These are phyloP conservation scores for Zapornia atra DNA, from an alignment of 2,113 vertebrate species.

Conservation along the genomic window DNA sequence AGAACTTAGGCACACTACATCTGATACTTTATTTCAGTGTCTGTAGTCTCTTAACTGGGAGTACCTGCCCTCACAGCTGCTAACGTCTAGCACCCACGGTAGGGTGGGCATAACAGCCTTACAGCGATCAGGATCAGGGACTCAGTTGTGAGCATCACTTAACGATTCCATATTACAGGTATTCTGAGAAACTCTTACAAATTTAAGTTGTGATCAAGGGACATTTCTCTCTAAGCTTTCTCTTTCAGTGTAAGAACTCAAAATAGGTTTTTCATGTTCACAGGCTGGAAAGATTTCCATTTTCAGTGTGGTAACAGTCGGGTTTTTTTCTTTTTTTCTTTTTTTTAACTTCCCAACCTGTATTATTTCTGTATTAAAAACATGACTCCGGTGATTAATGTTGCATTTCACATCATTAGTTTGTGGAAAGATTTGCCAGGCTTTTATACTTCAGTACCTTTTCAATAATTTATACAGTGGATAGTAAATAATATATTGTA, in stretches of 20 bases:
- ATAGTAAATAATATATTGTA: slow-evolving; percentile 71
- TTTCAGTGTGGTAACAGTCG: neutral
- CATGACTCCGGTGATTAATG: slow-evolving; percentile 21
- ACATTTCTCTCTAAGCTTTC: neutral
- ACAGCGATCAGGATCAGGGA: neutral
- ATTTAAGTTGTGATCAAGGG: neutral
- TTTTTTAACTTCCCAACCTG: neutral
- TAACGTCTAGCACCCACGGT: neutral
- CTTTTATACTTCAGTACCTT: slow-evolving; percentile 57
- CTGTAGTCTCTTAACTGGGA: slow-evolving; percentile 28
- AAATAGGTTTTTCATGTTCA: neutral
- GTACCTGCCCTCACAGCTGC: slow-evolving; percentile 27
- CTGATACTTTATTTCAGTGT: slow-evolving; percentile 54
- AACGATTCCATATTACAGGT: neutral
- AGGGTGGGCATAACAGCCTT: neutral
- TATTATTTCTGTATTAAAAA: neutral
- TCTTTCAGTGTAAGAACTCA: neutral
- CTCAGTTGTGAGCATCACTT: neutral
- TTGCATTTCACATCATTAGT: slow-evolving; percentile 49
- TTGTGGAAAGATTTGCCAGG: slow-evolving; percentile 23
- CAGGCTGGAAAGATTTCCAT: slow-evolving; percentile 2
- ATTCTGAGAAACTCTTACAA: neutral
- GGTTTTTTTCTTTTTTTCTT: neutral
- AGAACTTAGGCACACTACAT: slow-evolving; percentile 59
- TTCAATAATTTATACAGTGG: slow-evolving; percentile 71